Conservation (phyloP, 2,888 invertebrate genomes). For the Tridacna gigas region DNA sequence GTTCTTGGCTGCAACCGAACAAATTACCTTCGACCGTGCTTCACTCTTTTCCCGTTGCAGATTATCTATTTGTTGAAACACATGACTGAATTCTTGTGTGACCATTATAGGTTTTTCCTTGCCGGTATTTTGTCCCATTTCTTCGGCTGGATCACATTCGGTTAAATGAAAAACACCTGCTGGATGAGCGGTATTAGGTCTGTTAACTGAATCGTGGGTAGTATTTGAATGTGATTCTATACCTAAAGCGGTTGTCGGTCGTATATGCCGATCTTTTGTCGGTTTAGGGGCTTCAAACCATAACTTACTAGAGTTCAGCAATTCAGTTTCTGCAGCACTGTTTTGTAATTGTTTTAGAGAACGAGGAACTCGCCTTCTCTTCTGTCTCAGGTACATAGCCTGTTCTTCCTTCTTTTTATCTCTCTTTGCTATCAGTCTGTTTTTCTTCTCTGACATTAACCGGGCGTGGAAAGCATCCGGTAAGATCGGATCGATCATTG, state of each 20-base stretch:
- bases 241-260: constrained; percentile 64
- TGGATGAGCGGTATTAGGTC: constrained; percentile 53
- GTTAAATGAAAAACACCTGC: constrained; percentile 64
- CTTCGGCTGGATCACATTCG: constrained; percentile 61
- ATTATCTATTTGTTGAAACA: constrained; percentile 72
- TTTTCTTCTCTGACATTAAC: constrained; percentile 67
- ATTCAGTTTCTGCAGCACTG: constrained; percentile 71
- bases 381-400: constrained; percentile 47
- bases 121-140: constrained; percentile 29
- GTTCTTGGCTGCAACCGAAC: constrained; percentile 64
- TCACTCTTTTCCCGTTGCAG: constrained; percentile 71
- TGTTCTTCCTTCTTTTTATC: constrained; percentile 59
- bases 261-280: constrained; percentile 44
- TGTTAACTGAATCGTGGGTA: constrained; percentile 10
- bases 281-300: constrained; percentile 38
- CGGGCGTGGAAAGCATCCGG: constrained; percentile 77
- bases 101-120: constrained; percentile 53
- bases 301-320: constrained; percentile 54
- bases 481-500: constrained; percentile 78
- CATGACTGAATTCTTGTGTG: constrained; percentile 57
- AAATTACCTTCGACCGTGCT: constrained; percentile 69
- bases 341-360: constrained; percentile 74
- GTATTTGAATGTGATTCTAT: constrained; percentile 45
- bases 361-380: constrained; percentile 65
- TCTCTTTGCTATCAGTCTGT: constrained; percentile 56